phyloP scores from a whole-genome alignment of 2,113 vertebrate genomes.

The Varanus komodoensis region DNA sequence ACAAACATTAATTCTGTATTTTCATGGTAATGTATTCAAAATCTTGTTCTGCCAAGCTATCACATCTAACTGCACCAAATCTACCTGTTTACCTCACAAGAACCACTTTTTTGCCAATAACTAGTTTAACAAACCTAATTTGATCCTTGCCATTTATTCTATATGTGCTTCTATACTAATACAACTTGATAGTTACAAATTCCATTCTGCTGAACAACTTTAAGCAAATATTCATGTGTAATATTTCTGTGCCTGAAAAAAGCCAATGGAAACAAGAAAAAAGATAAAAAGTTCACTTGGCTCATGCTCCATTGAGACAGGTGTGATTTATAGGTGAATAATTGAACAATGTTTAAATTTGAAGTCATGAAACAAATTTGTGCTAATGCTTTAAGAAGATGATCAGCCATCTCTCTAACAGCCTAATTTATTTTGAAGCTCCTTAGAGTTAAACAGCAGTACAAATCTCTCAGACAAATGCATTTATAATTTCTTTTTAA shows the following conservation, averaged over 20 bases:
- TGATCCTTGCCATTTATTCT: neutral
- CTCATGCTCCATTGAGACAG: neutral
- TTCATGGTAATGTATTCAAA: neutral
- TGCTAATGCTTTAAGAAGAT: neutral
- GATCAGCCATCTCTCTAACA: neutral
- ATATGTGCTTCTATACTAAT: neutral
- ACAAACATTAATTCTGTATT: neutral
- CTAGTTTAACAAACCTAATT: neutral
- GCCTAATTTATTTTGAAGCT: neutral
- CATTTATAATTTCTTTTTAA: slow-evolving; percentile 59
- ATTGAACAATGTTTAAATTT: neutral
- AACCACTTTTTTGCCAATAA: neutral
- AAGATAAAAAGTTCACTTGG: neutral
- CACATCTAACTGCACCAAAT: neutral
- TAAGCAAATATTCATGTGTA: neutral
- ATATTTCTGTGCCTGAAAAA: neutral
- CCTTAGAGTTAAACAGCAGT: neutral
- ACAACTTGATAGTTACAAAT: neutral
- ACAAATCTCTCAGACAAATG: slow-evolving; percentile 52
- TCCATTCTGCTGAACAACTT: neutral
- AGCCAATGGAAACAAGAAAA: neutral
- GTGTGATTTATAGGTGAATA: neutral
- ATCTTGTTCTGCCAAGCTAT: neutral
- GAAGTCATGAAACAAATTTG: neutral
- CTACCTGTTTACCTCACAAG: neutral